Base-by-base conservation (phyloP, 2,113 vertebrate genomes). In the Notarius quadriscutis region DNA sequence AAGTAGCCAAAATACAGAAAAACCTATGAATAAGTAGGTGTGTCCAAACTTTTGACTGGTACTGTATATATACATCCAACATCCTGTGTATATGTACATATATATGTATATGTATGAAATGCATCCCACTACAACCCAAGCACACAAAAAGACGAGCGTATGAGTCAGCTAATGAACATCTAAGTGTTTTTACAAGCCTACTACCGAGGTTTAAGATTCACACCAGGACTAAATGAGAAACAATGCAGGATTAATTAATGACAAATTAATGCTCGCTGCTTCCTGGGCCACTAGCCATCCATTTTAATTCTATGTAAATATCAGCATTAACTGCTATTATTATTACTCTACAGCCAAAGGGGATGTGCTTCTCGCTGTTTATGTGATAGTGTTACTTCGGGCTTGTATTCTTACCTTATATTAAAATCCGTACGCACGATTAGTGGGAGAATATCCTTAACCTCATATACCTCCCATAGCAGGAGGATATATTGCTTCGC, bases 371-470 rank as follows among this genome's bases (percentile, higher is more conserved):
- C 83, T 63, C 84, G 78, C 78, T 90, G 87, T 93, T 92, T 90
- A 87, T 88, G 90, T 80, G 72, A 74, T 34, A 86, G 50, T 87
- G 67, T 85, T 86, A 60, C 69, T 90, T 71, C 91, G 87, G 81
- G 81, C 79, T 83, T 81, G 74, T 89, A 79, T 65, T 72, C 91
- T 91, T 93, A 91, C 92, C 92, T 93, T 94, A 95, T 95, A 95
- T 95, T 95, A 95, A 94, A 94, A 93, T 90, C 91, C 92, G 92
- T 94, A 93, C 89, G 89, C 88, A 90, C 93, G 94, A 95, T 95
- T 94, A 95, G 94, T 92, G 89, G 90, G 90, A 90, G 94, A 94
- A 94, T 95, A 93, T 92, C 90, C 89, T 95, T 95, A 94, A 95
- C 95, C 94, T 91, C 88, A 87, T 92, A 93, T 92, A 90, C 84